Percentiles rank a stretch among this genome's conserved stretches.
Evolutionary conservation across 2,797 vertebrate species (phyloP).

Genomic region (Pangasius macronema): DNA sequence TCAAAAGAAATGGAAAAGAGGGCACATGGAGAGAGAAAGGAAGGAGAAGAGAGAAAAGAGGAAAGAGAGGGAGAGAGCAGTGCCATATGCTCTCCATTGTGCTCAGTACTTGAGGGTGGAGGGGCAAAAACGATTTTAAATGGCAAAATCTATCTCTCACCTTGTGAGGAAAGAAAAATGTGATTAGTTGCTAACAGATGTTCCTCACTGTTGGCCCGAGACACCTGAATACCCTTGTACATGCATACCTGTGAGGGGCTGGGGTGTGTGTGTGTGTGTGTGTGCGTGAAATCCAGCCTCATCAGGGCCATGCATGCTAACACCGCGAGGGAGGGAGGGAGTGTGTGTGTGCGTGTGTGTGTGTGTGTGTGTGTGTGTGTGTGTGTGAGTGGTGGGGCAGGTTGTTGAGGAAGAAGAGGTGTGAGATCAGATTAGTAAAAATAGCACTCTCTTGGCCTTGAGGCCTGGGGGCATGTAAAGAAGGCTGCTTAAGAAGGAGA

Average conservation of each 20-base stretch:
- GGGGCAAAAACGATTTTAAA: not conserved
- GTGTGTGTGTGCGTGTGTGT: not conserved
- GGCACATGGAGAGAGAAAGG: constrained; percentile 32
- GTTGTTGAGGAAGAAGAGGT: constrained; percentile 57
- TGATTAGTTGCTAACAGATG: constrained; percentile 49
- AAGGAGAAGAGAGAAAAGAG: not conserved
- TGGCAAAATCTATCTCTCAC: constrained; percentile 5
- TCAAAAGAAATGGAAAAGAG: constrained; percentile 30
- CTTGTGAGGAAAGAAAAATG: constrained; percentile 29
- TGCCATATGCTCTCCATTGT: constrained; percentile 34
- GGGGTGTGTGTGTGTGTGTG: constrained; percentile 38
- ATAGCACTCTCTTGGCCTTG: constrained; percentile 49
- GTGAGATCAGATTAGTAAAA: constrained; percentile 74
- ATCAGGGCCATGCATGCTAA: constrained; percentile 37
- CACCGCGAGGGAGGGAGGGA: not conserved
- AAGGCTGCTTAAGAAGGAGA: not conserved
- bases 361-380: constrained; percentile 15
- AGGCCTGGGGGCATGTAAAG: constrained; percentile 41
- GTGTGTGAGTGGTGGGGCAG: not conserved
- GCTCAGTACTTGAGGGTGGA: constrained; percentile 24
- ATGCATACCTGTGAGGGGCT: constrained; percentile 21
- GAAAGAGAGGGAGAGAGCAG: constrained; percentile 4
- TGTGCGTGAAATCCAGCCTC: constrained; percentile 32
- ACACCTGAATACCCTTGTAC: constrained; percentile 34
- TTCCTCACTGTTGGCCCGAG: constrained; percentile 28